Conservation (phyloP, 2,797 vertebrate species). For the Eleutherodactylus coqui region DNA sequence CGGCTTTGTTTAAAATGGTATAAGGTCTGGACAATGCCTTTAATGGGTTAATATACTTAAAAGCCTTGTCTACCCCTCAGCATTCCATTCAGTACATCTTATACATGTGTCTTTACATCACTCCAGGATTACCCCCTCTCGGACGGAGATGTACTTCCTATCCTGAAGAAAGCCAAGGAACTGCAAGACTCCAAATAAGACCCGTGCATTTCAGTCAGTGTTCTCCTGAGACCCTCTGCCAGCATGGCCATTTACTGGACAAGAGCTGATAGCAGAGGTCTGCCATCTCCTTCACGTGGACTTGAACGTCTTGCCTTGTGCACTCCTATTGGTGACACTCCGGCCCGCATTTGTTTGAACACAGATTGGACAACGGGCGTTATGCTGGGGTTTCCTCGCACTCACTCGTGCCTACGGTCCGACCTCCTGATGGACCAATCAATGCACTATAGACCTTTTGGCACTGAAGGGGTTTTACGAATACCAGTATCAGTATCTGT, state of each 20-base stretch:
- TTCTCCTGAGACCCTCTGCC: not conserved
- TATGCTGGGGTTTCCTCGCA: not conserved
- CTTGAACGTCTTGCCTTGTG: not conserved
- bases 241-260: not conserved
- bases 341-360: not conserved
- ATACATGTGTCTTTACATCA: slow-evolving; percentile 33
- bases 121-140: slow-evolving; percentile 95
- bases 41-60: too few relatives aligned
- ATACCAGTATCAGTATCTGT: not conserved
- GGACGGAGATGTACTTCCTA: slow-evolving; percentile 84
- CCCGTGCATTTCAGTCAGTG: not conserved
- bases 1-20: too few relatives aligned
- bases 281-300: not conserved
- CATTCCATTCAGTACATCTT: too few relatives aligned
- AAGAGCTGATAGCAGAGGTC: not conserved
- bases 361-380: not conserved
- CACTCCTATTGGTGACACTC: slow-evolving; percentile 16
- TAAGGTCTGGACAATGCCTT: too few relatives aligned
- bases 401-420: slow-evolving; percentile 48
- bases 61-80: too few relatives aligned
- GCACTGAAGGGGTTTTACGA: not conserved
- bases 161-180: slow-evolving; percentile 94
- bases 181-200: slow-evolving; percentile 86
- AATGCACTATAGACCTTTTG: not conserved
- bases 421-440: not conserved